Evolutionary conservation across 2,797 vertebrate genomes (phyloP).

Genomic region (Acanthopagrus latus): DNA sequence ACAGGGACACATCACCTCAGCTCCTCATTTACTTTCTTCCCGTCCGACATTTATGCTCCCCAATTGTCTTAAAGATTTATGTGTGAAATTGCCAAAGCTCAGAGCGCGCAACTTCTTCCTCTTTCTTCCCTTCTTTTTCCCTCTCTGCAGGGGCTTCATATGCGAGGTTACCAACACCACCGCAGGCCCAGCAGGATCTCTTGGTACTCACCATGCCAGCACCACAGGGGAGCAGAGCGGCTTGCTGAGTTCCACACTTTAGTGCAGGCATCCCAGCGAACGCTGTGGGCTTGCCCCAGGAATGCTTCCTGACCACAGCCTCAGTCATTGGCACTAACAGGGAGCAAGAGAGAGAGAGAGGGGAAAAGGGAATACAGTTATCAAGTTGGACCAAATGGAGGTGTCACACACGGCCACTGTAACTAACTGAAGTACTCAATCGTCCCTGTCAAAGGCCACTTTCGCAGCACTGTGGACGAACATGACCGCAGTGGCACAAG

Average conservation of each 20-base stretch:
- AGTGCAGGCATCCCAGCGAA: conserved; percentile 73
- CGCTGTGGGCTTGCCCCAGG: conserved; percentile 80
- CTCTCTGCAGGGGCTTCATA: conserved; percentile 77
- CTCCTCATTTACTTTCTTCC: conserved; percentile 64
- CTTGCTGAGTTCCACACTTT: conserved; percentile 77
- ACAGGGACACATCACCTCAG: conserved; percentile 62
- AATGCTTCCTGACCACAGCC: conserved; percentile 78
- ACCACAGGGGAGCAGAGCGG: conserved; percentile 78
- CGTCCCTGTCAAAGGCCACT: background rate
- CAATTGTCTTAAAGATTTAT: conserved; percentile 68
- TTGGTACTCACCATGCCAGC: conserved; percentile 79
- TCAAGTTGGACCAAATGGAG: conserved; percentile 36
- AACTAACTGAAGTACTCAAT: background rate
- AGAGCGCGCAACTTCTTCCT: conserved; percentile 33
- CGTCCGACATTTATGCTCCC: conserved; percentile 55
- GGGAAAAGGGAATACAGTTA: conserved; percentile 54
- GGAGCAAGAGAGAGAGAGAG: conserved; percentile 44
- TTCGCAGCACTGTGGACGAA: conserved; percentile 8
- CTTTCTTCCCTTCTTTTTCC: conserved; percentile 46
- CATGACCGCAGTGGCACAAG: background rate
- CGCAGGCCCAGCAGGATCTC: conserved; percentile 82
- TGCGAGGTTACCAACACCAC: conserved; percentile 76
- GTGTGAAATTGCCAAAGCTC: conserved; percentile 53
- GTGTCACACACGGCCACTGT: conserved; percentile 15
- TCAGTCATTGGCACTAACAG: conserved; percentile 69